Conservation (phyloP, 2,888 invertebrate species). For the Cheilosia vulpina region DNA sequence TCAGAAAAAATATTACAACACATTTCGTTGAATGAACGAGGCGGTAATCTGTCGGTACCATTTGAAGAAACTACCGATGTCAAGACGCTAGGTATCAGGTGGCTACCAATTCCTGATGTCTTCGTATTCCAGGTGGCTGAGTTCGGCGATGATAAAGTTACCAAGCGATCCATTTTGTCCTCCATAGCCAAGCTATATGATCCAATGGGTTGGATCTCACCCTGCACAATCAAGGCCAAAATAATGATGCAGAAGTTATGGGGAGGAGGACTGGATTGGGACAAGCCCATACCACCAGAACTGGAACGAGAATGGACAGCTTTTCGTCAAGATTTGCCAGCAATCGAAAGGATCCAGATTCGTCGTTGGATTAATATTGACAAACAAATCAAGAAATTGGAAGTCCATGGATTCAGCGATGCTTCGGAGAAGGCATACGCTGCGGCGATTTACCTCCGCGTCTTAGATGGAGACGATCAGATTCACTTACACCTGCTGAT, state of each 20-base stretch:
- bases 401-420: background rate
- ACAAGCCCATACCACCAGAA: background rate
- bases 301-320: background rate
- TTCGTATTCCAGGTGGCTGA: no score
- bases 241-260: background rate
- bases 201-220: no score
- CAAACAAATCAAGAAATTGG: background rate
- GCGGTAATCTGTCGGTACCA: background rate
- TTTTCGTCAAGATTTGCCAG: background rate
- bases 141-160: no score
- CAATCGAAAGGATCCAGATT: background rate
- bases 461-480: background rate
- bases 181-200: no score
- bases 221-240: background rate
- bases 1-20: background rate
- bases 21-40: background rate
- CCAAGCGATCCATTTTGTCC: no score
- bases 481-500: background rate
- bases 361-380: slow-evolving; percentile 17
- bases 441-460: background rate
- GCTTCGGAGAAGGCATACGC: background rate
- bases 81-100: background rate
- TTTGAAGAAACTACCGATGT: background rate
- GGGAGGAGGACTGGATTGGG: slow-evolving; percentile 1
- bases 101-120: background rate